Percentiles rank a stretch among this genome's conserved stretches.
These are phyloP conservation scores for Thereva nobilitata DNA, from an alignment of 2,888 invertebrate species.

Conservation along the genomic window DNA sequence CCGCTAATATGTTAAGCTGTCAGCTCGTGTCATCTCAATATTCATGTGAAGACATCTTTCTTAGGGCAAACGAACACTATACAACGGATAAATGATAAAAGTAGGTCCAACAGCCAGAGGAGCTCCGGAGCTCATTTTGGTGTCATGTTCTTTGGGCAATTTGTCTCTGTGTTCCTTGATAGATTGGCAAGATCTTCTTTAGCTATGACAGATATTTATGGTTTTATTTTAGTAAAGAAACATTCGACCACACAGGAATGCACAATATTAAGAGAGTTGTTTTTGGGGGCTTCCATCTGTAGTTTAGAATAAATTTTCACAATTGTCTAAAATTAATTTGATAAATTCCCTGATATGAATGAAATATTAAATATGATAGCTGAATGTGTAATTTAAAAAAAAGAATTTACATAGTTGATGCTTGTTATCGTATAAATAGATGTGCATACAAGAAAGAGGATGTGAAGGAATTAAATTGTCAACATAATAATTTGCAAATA, in stretches of 20 bases:
- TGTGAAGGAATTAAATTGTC: too few species aligned
- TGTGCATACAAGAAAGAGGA: too few species aligned
- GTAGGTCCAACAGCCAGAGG: slow-evolving; percentile 12
- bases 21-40: slow-evolving; percentile 45
- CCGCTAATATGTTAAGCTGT: slow-evolving; percentile 46
- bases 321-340: not conserved
- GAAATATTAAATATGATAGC: too few species aligned
- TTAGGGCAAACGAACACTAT: slow-evolving; percentile 20
- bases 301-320: not conserved
- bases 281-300: not conserved
- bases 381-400: too few species aligned
- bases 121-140: slow-evolving; percentile 42
- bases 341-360: too few species aligned
- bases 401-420: too few species aligned
- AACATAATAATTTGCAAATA: too few species aligned
- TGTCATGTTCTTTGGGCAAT: slow-evolving; percentile 57
- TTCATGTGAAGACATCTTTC: slow-evolving; percentile 43
- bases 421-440: too few species aligned
- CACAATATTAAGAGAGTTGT: not conserved
- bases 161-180: slow-evolving; percentile 50
- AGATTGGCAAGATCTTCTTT: slow-evolving; percentile 14
- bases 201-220: slow-evolving; percentile 44
- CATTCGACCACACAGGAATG: slow-evolving; percentile 38
- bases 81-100: slow-evolving; percentile 10
- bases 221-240: slow-evolving; percentile 35